Base-by-base conservation (phyloP, 1,140 invertebrate species). In the Trichoplusia ni region DNA sequence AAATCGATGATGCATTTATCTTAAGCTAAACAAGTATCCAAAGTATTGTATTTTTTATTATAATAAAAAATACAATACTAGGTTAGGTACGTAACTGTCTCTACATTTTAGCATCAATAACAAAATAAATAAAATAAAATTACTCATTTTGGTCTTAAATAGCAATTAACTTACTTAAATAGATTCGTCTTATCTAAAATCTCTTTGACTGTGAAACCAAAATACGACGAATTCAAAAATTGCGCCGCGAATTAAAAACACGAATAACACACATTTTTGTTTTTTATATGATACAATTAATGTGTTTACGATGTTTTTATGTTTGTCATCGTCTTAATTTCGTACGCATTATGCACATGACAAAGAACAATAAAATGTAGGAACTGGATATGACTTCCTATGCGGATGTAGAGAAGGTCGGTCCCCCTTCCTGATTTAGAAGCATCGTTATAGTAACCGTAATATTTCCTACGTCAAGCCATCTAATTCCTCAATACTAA, bases 341-440 rank as follows among this genome's bases (percentile, higher is more conserved):
- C 18, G 29, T 46, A 11, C 18, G 13, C 37, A 40, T 25, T 47
- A 44, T 18, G 23, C 27, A 33, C 25, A 54, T 4, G 54, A 65
- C 53, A 60, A 54, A 67, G 59, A 67, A 67, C 51, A 63, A 62
- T 62, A 62, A 62, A 63, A 35, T 37, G 44, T 53, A 70, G 68
- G 67, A 69, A 70, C 63, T 70, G 63, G 56, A 64, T 47, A 47
- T 66, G 6, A 37, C 66, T 69, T 73, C 70, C 66, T 69, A 51
- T 65, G 33, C 66, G 59, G 63, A 73, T 66, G 65, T 58, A 46
- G 8, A 13, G 63, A 56, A 73, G 70, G 70, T 51, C 66, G 46
- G 8, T 9, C 37, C 13, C 51, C 38, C 70, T 73, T 73, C 70
- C 66, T 73, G 63, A 49, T 40, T 38, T 8, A 6, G 37, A 64